phyloP scores from a whole-genome alignment of 2,888 invertebrate genomes.

The Notodonta dromedarius region DNA sequence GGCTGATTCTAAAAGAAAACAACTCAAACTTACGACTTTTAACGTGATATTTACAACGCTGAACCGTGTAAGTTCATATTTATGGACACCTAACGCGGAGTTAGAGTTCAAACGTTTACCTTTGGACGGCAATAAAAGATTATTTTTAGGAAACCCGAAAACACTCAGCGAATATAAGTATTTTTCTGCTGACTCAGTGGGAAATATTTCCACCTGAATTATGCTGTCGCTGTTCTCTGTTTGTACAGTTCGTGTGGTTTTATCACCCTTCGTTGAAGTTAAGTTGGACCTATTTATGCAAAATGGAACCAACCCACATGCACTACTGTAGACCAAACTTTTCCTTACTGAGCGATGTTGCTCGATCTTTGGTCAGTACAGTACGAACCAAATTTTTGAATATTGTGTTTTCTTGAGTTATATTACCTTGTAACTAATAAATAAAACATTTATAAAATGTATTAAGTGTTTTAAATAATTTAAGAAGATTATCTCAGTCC shows the following conservation, averaged over 20 bases:
- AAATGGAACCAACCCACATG: too few species aligned
- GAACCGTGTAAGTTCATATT: slow-evolving; percentile 37
- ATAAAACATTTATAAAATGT: too few species aligned
- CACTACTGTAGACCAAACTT: too few species aligned
- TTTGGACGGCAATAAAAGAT: slow-evolving; percentile 32
- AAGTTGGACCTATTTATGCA: too few species aligned
- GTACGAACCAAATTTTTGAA: too few species aligned
- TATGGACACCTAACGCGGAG: slow-evolving; percentile 33
- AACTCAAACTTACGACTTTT: slow-evolving; percentile 23
- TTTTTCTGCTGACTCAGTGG: slow-evolving; percentile 48
- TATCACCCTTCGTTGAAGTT: slow-evolving; percentile 24
- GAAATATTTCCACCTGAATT: slow-evolving; percentile 49
- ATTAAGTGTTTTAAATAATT: too few species aligned
- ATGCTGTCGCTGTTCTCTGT: slow-evolving; percentile 34
- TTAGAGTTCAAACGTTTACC: slow-evolving; percentile 19
- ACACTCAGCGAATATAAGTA: slow-evolving; percentile 36
- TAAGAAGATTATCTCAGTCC: background rate
- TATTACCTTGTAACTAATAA: too few species aligned
- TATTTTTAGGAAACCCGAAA: slow-evolving; percentile 40
- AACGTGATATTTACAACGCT: slow-evolving; percentile 27
- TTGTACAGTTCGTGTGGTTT: slow-evolving; percentile 27
- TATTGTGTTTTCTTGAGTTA: too few species aligned
- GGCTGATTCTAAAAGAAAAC: slow-evolving; percentile 21
- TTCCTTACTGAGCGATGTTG: too few species aligned
- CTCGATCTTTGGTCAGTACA: too few species aligned